These are phyloP conservation scores for Panthera leo DNA, from an alignment of 2,113 vertebrate genomes.

Conservation along the genomic window DNA sequence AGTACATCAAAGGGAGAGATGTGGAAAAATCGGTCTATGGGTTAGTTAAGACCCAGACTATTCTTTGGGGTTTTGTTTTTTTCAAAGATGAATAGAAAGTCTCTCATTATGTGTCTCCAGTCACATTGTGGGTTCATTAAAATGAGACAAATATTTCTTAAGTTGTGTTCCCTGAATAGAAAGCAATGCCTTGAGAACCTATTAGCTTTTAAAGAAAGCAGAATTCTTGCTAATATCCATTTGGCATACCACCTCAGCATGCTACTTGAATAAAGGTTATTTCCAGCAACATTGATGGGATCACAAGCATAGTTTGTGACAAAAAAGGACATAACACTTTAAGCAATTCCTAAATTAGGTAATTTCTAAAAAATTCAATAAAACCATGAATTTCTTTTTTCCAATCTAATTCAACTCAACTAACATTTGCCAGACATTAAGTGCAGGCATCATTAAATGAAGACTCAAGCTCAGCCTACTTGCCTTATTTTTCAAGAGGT, in stretches of 20 bases:
- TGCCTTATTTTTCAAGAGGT: not conserved
- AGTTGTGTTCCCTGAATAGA: not conserved
- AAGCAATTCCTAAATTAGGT: not conserved
- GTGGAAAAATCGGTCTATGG: not conserved
- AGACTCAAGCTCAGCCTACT: not conserved
- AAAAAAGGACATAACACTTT: not conserved
- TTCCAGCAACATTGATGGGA: not conserved
- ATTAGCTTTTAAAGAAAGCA: constrained; percentile 10
- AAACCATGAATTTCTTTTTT: not conserved
- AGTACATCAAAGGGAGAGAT: constrained; percentile 52
- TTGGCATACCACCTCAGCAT: not conserved
- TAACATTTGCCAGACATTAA: not conserved
- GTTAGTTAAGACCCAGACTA: constrained; percentile 26
- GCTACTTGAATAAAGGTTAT: constrained; percentile 1
- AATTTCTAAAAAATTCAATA: constrained; percentile 14
- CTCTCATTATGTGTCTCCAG: constrained; percentile 12
- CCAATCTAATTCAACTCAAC: not conserved
- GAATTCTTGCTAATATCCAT: not conserved
- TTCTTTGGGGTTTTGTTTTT: constrained; percentile 55
- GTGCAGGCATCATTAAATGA: not conserved
- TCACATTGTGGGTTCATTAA: constrained; percentile 36
- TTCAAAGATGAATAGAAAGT: constrained; percentile 38
- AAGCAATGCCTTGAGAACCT: not conserved
- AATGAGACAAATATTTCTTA: constrained; percentile 39
- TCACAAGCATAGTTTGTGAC: not conserved